These are phyloP conservation scores for Pangasius djambal DNA, from an alignment of 2,797 vertebrate genomes.

Conservation along the genomic window DNA sequence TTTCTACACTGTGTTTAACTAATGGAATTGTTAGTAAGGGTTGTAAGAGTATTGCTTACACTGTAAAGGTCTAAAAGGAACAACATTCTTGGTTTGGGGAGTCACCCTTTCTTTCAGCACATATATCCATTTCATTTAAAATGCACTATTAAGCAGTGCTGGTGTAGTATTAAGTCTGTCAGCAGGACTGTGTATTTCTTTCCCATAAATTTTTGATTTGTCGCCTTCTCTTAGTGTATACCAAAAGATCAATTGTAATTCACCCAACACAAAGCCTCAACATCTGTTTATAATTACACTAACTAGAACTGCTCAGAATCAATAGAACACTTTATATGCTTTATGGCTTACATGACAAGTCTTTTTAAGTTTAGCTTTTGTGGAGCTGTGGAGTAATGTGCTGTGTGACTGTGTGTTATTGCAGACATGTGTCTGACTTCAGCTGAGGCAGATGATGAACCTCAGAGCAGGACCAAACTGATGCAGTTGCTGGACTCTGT, in stretches of 20 bases:
- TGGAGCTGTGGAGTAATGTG: not conserved
- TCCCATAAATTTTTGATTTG: slow-evolving; percentile 26
- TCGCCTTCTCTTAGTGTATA: slow-evolving; percentile 7
- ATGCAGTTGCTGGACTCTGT: slow-evolving; percentile 85
- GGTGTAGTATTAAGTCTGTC: slow-evolving; percentile 28
- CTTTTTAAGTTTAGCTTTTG: slow-evolving; percentile 6
- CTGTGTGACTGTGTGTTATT: slow-evolving; percentile 24
- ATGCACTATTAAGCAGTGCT: slow-evolving; percentile 16
- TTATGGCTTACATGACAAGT: not conserved
- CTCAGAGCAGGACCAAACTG: slow-evolving; percentile 84
- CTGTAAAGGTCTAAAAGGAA: slow-evolving; percentile 57
- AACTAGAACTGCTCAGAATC: not conserved
- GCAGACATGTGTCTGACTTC: slow-evolving; percentile 87
- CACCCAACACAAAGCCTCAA: not conserved
- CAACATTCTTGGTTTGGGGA: slow-evolving; percentile 49
- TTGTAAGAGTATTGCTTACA: slow-evolving; percentile 41
- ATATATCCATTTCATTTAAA: slow-evolving; percentile 39
- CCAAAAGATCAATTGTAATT: slow-evolving; percentile 16
- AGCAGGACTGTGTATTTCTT: slow-evolving; percentile 23
- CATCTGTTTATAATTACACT: slow-evolving; percentile 45
- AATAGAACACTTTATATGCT: not conserved
- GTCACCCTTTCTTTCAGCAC: slow-evolving; percentile 27
- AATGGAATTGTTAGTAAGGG: slow-evolving; percentile 51
- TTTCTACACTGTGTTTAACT: slow-evolving; percentile 40
- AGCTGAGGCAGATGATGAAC: slow-evolving; percentile 75